A percentile compares a stretch with the other conserved stretches of the same genome.
These are phyloP conservation scores for Helogale parvula DNA, from an alignment of 2,113 vertebrate species.

Conservation along the genomic window DNA sequence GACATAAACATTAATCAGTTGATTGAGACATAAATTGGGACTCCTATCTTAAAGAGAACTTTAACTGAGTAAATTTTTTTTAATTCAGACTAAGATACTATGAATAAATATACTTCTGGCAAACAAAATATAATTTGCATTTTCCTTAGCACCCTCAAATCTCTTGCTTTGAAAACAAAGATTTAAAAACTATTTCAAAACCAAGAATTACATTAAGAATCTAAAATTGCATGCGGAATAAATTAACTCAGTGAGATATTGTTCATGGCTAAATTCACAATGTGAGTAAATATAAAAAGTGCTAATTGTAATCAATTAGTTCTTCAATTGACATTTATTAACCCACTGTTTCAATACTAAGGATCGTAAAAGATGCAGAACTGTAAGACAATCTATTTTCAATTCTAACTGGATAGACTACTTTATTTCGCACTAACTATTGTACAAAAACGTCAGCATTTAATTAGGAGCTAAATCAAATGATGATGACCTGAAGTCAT, in stretches of 20 bases:
- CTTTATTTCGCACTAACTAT: constrained; percentile 35
- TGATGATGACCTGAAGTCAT: not conserved
- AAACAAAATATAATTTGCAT: constrained; percentile 31
- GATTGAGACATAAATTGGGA: not conserved
- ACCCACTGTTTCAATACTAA: not conserved
- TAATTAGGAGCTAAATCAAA: constrained; percentile 24
- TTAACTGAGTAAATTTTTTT: not conserved
- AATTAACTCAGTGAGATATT: not conserved
- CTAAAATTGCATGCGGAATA: not conserved
- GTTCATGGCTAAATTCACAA: not conserved
- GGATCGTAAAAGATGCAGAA: not conserved
- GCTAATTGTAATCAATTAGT: not conserved
- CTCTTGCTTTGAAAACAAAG: not conserved
- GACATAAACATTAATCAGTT: not conserved
- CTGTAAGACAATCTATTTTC: not conserved
- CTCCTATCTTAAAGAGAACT: not conserved
- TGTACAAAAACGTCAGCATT: not conserved
- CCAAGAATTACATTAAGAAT: not conserved
- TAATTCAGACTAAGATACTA: constrained; percentile 11
- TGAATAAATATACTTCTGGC: not conserved
- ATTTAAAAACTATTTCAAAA: not conserved
- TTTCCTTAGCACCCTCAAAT: not conserved
- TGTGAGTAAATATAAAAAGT: not conserved
- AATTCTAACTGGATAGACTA: not conserved
- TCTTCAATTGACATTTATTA: not conserved